These are phyloP conservation scores for Agriotes lineatus DNA, from an alignment of 2,888 invertebrate species.

Conservation along the genomic window DNA sequence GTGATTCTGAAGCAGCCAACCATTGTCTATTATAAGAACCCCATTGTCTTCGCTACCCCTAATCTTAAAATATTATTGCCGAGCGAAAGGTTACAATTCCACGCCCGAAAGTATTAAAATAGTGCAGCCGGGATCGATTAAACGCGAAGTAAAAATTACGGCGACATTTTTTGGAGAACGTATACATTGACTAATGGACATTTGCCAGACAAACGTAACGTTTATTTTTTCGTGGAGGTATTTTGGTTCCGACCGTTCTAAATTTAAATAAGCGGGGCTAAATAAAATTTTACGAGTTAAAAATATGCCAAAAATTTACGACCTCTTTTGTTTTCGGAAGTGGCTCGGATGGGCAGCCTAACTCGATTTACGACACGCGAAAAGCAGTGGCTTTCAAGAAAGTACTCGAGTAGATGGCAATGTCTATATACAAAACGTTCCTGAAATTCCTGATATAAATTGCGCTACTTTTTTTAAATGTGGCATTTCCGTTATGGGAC, in stretches of 20 bases:
- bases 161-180: constrained; percentile 1
- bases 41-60: constrained; percentile 42
- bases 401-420: constrained; percentile 8
- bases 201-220: constrained; percentile 14
- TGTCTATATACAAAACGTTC: constrained; percentile 12
- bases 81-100: constrained; percentile 32
- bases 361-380: constrained; percentile 2
- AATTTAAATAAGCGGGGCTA: constrained; percentile 16
- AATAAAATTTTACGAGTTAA: constrained; percentile 24
- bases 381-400: constrained; percentile 10
- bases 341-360: constrained; percentile 4
- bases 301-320: constrained; percentile 16
- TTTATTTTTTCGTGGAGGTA: constrained; percentile 7
- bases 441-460: constrained; percentile 5
- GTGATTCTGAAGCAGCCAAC: constrained; percentile 44
- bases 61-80: constrained; percentile 41
- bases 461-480: constrained; percentile 11
- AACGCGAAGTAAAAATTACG: background rate
- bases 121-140: constrained; percentile 28
- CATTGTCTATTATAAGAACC: constrained; percentile 47
- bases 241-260: constrained; percentile 23
- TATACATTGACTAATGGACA: constrained; percentile 21
- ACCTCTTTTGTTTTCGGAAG: constrained; percentile 7
- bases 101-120: constrained; percentile 32
- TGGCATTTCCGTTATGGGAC: constrained; percentile 3